These are phyloP conservation scores for Seira sanloemensis DNA, from an alignment of 2,888 invertebrate genomes.

Conservation along the genomic window DNA sequence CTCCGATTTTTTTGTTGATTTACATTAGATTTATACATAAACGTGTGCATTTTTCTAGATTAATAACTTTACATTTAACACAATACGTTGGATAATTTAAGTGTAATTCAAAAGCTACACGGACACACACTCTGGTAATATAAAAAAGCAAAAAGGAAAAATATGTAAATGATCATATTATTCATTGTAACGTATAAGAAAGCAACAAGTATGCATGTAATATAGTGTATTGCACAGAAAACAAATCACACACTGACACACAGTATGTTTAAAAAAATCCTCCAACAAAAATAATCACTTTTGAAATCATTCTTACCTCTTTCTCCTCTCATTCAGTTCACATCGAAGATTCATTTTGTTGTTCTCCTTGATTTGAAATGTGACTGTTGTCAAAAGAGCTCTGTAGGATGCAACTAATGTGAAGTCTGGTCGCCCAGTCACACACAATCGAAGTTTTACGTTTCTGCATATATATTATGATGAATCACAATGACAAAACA, in stretches of 20 bases:
- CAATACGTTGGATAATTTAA: no score
- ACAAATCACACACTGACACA: no score
- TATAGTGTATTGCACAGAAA: no score
- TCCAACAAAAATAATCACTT: no score
- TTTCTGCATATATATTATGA: no score
- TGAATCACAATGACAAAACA: no score
- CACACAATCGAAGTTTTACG: no score
- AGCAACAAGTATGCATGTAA: background rate
- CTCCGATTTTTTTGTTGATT: slow-evolving; percentile 50
- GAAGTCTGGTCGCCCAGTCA: background rate
- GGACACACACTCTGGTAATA: slow-evolving; percentile 47
- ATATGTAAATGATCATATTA: slow-evolving; percentile 39
- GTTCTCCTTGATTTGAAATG: no score
- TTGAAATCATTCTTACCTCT: background rate
- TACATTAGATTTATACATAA: slow-evolving; percentile 28
- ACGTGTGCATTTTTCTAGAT: background rate
- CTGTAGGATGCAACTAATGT: background rate
- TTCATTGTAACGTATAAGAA: slow-evolving; percentile 13
- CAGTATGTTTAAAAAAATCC: no score
- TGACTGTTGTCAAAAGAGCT: no score
- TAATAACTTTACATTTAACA: background rate
- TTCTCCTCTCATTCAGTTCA: background rate
- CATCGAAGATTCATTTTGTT: background rate
- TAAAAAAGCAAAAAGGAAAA: slow-evolving; percentile 14
- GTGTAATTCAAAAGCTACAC: background rate